Evolutionary conservation across 2,888 invertebrate species (phyloP).

Genomic region (Drosophila atroscutellata): DNA sequence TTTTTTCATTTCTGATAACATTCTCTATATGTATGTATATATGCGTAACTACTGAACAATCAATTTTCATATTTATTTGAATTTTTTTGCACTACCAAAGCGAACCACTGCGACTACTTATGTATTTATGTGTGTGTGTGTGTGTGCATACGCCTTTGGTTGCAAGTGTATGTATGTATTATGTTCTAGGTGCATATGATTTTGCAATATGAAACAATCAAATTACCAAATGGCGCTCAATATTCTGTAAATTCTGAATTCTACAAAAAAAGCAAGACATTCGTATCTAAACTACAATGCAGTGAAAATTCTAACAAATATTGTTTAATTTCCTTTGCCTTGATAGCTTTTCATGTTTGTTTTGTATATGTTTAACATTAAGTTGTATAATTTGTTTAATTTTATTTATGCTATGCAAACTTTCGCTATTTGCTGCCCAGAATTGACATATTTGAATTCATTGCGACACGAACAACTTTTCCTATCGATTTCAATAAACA

Average conservation of each 20-base stretch:
- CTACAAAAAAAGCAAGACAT: slow-evolving; percentile 15
- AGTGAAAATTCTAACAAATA: slow-evolving; percentile 5
- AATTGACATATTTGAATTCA: slow-evolving; percentile 70
- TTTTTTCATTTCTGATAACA: slow-evolving; percentile 27
- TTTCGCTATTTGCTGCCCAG: background rate
- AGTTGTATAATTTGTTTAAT: slow-evolving; percentile 50
- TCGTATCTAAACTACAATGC: slow-evolving; percentile 20
- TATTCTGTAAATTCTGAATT: slow-evolving; percentile 34
- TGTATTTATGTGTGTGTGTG: slow-evolving; percentile 2
- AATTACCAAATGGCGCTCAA: slow-evolving; percentile 53
- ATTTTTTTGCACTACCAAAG: slow-evolving; percentile 19
- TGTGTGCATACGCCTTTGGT: slow-evolving; percentile 13
- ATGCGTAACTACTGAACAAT: slow-evolving; percentile 43
- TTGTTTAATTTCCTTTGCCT: background rate
- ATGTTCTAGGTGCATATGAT: slow-evolving; percentile 15
- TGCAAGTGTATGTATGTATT: slow-evolving; percentile 18
- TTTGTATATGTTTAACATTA: slow-evolving; percentile 33
- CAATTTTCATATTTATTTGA: slow-evolving; percentile 13
- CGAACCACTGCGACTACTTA: slow-evolving; percentile 29
- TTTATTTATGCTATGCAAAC: slow-evolving; percentile 64
- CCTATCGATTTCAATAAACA: slow-evolving; percentile 13
- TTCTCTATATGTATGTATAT: slow-evolving; percentile 26
- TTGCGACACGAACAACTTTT: slow-evolving; percentile 47
- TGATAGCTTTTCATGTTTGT: background rate
- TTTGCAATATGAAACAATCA: slow-evolving; percentile 45